Evolutionary conservation across 2,888 invertebrate species (phyloP).

Genomic region (Julus scanicus): DNA sequence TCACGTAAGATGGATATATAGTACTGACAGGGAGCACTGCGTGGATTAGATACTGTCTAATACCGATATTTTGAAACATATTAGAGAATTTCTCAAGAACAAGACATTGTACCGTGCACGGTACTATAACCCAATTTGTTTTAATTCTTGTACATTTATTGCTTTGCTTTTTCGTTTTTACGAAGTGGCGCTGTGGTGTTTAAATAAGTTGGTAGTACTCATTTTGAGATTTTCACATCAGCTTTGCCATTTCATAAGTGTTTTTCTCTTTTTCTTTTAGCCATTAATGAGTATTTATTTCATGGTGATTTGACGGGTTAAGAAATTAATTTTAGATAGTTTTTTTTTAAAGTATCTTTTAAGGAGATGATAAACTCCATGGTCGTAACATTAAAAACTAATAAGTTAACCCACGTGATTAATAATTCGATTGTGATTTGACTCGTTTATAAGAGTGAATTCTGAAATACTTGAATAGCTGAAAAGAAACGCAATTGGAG

Average conservation of each 20-base stretch:
- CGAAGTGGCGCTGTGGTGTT: neutral
- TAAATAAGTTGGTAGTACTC: neutral
- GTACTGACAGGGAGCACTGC: neutral
- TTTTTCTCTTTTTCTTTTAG: neutral
- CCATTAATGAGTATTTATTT: neutral
- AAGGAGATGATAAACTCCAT: too few relatives aligned
- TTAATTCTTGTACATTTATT: conserved; percentile 26
- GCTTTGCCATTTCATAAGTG: conserved; percentile 9
- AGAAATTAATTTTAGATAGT: neutral
- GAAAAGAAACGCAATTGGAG: too few relatives aligned
- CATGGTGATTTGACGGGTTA: neutral
- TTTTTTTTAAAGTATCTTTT: too few relatives aligned
- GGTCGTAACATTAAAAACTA: too few relatives aligned
- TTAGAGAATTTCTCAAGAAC: neutral
- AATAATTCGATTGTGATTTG: too few relatives aligned
- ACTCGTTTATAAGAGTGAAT: too few relatives aligned
- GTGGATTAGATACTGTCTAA: neutral
- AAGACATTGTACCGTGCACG: neutral
- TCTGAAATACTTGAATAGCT: too few relatives aligned
- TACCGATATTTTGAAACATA: neutral
- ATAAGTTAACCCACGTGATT: too few relatives aligned
- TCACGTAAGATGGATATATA: neutral
- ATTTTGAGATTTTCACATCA: neutral
- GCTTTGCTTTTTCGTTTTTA: neutral
- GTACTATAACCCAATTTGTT: neutral